Evolutionary conservation across 2,797 vertebrate species (phyloP).

Genomic region (Crypturellus tataupa): DNA sequence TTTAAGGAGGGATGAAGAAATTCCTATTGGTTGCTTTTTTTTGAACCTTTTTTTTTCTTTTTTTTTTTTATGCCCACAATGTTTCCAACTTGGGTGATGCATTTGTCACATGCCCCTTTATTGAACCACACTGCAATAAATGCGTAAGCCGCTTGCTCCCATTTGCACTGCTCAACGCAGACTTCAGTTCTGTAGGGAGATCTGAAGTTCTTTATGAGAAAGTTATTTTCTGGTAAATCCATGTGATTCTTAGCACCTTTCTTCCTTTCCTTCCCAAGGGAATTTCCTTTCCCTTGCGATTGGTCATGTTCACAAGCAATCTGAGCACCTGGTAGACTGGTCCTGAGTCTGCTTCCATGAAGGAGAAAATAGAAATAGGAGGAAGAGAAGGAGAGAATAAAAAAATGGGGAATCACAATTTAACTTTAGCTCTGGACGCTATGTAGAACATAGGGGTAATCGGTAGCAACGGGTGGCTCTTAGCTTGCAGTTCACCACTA

Average conservation of each 20-base stretch:
- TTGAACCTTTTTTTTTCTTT: too few relatives aligned
- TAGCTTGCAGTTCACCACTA: background rate
- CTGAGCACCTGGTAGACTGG: conserved; percentile 14
- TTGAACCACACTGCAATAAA: background rate
- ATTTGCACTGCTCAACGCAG: background rate
- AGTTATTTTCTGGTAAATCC: conserved; percentile 31
- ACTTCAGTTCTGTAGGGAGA: background rate
- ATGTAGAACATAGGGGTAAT: background rate
- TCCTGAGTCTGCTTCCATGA: conserved; percentile 26
- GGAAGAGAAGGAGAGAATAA: background rate
- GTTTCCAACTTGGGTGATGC: background rate
- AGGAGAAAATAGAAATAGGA: background rate
- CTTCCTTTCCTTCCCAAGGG: conserved; percentile 22
- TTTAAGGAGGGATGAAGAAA: background rate
- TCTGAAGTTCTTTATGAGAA: background rate
- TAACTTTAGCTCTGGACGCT: background rate
- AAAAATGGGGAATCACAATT: background rate
- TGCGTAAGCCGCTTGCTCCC: background rate
- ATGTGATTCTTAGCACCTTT: background rate
- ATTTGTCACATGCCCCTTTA: background rate
- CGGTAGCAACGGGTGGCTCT: background rate
- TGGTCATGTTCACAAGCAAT: background rate
- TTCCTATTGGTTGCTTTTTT: background rate
- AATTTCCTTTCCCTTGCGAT: background rate
- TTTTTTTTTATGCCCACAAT: background rate